Conservation (phyloP, 2,113 vertebrate genomes). For the Amia ocellicauda region DNA sequence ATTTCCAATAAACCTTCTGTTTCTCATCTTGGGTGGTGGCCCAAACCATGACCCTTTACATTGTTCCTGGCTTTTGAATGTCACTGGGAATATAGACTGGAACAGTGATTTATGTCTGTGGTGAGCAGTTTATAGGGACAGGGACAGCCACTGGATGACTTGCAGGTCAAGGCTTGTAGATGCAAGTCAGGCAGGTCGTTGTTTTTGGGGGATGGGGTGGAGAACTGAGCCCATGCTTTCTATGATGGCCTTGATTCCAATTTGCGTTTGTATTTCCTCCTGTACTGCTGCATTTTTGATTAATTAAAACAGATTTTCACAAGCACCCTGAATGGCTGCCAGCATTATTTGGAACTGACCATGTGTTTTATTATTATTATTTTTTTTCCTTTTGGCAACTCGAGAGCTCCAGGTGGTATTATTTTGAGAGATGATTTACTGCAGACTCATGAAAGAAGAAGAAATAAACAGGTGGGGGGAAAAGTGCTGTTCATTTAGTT, state of each 20-base stretch:
- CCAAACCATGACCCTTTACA: background rate
- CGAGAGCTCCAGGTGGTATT: no score
- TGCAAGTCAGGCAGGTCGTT: background rate
- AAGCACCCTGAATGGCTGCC: no score
- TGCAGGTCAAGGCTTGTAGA: slow-evolving; percentile 11
- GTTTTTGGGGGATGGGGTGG: no score
- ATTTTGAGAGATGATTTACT: no score
- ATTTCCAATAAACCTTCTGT: slow-evolving; percentile 24
- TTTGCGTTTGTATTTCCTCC: background rate
- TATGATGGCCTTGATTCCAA: background rate
- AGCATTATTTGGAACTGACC: no score
- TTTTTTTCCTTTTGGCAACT: no score
- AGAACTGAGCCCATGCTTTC: background rate
- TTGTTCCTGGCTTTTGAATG: background rate
- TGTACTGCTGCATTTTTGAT: no score
- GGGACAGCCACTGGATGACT: background rate
- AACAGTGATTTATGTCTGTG: slow-evolving; percentile 5
- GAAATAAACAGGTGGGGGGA: no score
- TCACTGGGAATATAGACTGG: background rate
- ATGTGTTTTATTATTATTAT: no score
- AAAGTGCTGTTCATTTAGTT: background rate
- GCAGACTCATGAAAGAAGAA: no score
- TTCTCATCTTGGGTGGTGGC: slow-evolving; percentile 17
- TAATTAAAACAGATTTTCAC: no score
- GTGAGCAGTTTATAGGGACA: background rate